Conservation (phyloP, 2,888 invertebrate genomes). For the Belgica antarctica region DNA sequence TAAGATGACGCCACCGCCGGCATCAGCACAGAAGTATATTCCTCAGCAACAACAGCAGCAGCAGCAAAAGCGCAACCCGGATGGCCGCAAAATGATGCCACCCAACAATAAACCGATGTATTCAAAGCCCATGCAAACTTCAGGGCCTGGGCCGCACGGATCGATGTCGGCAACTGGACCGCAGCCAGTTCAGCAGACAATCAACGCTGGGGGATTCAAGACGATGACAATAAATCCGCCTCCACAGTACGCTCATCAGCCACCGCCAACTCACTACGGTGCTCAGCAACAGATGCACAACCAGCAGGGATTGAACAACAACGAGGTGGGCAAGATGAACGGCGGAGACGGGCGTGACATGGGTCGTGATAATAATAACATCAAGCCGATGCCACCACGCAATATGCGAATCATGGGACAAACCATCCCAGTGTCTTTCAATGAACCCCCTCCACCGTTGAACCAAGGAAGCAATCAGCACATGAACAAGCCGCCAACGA, state of each 20-base stretch:
- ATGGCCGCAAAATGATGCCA: slow-evolving; percentile 13
- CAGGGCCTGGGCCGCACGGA: not conserved
- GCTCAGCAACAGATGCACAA: slow-evolving; percentile 46
- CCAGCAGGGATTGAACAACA: slow-evolving; percentile 38
- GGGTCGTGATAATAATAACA: slow-evolving; percentile 30
- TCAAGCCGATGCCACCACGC: slow-evolving; percentile 24
- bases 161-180: slow-evolving; percentile 9
- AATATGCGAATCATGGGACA: slow-evolving; percentile 37
- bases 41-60: slow-evolving; percentile 40
- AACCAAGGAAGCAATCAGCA: slow-evolving; percentile 46
- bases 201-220: slow-evolving; percentile 46
- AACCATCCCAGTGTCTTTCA: slow-evolving; percentile 43
- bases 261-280: slow-evolving; percentile 47
- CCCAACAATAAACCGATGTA: slow-evolving; percentile 20
- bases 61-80: slow-evolving; percentile 16
- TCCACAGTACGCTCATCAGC: slow-evolving; percentile 47
- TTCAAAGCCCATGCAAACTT: slow-evolving; percentile 25
- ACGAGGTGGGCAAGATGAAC: slow-evolving; percentile 26
- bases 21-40: slow-evolving; percentile 44
- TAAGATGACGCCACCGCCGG: slow-evolving; percentile 47
- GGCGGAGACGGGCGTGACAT: slow-evolving; percentile 34
- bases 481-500: slow-evolving; percentile 50
- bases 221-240: slow-evolving; percentile 46
- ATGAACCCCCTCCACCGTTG: slow-evolving; percentile 12
- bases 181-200: slow-evolving; percentile 35